Conservation (phyloP, 1,140 invertebrate species). For the Lepeophtheirus salmonis region DNA sequence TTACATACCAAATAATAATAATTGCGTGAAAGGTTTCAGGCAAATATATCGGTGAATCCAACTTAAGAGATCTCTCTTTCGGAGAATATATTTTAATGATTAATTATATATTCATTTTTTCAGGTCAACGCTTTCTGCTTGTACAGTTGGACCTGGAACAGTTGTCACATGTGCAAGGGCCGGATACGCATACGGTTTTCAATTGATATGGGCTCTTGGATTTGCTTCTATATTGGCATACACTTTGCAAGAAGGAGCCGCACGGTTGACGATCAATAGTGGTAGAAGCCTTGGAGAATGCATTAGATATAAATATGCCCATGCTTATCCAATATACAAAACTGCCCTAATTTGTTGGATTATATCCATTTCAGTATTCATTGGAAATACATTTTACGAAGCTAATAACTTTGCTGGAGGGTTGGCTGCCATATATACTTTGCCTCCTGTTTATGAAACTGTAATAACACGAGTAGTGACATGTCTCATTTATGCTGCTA, state of each 20-base stretch:
- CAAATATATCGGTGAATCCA: too few relatives aligned
- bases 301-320: not conserved
- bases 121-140: constrained; percentile 1
- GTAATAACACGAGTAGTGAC: not conserved
- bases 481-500: not conserved
- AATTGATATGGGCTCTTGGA: constrained; percentile 6
- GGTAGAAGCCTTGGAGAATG: not conserved
- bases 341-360: constrained; percentile 7
- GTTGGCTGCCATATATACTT: not conserved
- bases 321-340: not conserved
- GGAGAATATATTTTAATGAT: too few relatives aligned
- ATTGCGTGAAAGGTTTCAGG: too few relatives aligned
- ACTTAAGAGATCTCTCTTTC: too few relatives aligned
- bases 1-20: too few relatives aligned
- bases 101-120: too few relatives aligned
- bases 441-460: not conserved
- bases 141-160: constrained; percentile 7
- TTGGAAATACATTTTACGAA: constrained; percentile 7
- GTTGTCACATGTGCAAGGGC: constrained; percentile 8
- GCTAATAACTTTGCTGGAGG: constrained; percentile 5
- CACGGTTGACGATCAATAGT: not conserved
- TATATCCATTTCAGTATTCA: not conserved
- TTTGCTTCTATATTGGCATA: constrained; percentile 7
- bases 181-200: not conserved
- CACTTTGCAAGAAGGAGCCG: constrained; percentile 7